phyloP scores from a whole-genome alignment of 2,888 invertebrate genomes.

The Mythimna impura region DNA sequence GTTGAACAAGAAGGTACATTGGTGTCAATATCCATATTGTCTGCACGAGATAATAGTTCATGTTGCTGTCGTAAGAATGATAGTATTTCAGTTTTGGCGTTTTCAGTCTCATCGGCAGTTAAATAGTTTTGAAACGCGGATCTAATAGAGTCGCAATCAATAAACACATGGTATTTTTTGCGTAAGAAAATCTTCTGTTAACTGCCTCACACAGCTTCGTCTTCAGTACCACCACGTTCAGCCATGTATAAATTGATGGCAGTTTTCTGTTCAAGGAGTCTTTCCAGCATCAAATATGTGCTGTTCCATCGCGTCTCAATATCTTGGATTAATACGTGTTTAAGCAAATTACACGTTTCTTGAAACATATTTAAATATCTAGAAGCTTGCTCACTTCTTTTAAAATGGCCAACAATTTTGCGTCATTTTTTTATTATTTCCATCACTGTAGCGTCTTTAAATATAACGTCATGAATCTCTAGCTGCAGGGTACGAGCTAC shows the following conservation, averaged over 20 bases:
- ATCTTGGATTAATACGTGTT: slow-evolving; percentile 54
- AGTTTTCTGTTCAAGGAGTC: slow-evolving; percentile 51
- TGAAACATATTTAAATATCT: slow-evolving; percentile 52
- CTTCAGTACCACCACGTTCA: slow-evolving; percentile 9
- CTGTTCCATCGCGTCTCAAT: slow-evolving; percentile 56
- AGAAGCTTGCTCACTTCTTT: slow-evolving; percentile 48
- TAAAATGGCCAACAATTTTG: slow-evolving; percentile 55
- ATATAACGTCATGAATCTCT: slow-evolving; percentile 47
- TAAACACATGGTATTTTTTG: too few relatives aligned
- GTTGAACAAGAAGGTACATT: too few relatives aligned
- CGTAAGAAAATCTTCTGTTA: too few relatives aligned
- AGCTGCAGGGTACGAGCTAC: slow-evolving; percentile 52
- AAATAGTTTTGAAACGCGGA: too few relatives aligned
- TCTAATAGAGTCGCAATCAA: too few relatives aligned
- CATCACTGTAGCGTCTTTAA: slow-evolving; percentile 49
- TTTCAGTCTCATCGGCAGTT: too few relatives aligned
- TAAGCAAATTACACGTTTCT: slow-evolving; percentile 54
- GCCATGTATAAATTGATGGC: slow-evolving; percentile 48
- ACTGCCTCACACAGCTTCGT: too few relatives aligned
- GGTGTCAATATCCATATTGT: too few relatives aligned
- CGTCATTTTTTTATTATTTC: slow-evolving; percentile 50
- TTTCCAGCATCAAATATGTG: slow-evolving; percentile 43
- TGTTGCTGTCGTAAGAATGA: too few relatives aligned
- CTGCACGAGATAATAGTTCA: too few relatives aligned
- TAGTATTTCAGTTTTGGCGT: too few relatives aligned